A percentile compares a stretch with the other conserved stretches of the same genome.
Evolutionary conservation across 2,888 invertebrate species (phyloP).

Genomic region (Rhagium mordax): DNA sequence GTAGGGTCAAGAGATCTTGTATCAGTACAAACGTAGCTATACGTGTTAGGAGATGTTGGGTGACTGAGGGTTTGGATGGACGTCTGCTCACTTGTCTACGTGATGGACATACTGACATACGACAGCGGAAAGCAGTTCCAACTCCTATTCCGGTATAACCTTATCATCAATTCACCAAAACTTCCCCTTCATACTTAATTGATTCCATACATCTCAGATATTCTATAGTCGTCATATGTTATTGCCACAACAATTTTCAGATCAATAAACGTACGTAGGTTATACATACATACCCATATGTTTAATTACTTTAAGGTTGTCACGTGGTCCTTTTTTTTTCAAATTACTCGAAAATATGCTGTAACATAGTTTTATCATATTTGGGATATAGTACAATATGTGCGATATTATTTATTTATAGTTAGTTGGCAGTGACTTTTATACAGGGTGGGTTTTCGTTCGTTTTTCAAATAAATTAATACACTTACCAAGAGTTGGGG

Average conservation of each 20-base stretch:
- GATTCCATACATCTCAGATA: slow-evolving; percentile 55
- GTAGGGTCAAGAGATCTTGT: slow-evolving; percentile 61
- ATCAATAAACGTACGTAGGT: slow-evolving; percentile 19
- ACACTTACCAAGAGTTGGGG: too few species aligned
- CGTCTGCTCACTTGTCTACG: slow-evolving; percentile 61
- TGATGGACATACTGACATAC: slow-evolving; percentile 67
- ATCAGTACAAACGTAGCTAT: slow-evolving; percentile 64
- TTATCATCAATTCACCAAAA: slow-evolving; percentile 60
- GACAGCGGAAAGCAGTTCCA: slow-evolving; percentile 61
- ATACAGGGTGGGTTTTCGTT: too few species aligned
- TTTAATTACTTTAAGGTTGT: neutral
- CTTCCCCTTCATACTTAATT: slow-evolving; percentile 59
- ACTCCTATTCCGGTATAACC: slow-evolving; percentile 59
- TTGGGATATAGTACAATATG: too few species aligned
- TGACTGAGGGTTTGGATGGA: slow-evolving; percentile 45
- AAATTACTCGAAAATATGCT: too few species aligned
- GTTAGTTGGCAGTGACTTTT: too few species aligned
- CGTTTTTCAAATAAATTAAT: too few species aligned
- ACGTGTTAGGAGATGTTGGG: slow-evolving; percentile 46
- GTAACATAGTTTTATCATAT: too few species aligned
- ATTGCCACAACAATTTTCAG: slow-evolving; percentile 28
- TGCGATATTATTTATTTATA: too few species aligned
- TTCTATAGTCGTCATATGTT: slow-evolving; percentile 44
- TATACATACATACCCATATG: neutral
- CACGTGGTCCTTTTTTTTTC: neutral